Evolutionary conservation across 2,113 vertebrate genomes (phyloP), one percentile per base, ranked within the genome.

Genomic region (human): DNA sequence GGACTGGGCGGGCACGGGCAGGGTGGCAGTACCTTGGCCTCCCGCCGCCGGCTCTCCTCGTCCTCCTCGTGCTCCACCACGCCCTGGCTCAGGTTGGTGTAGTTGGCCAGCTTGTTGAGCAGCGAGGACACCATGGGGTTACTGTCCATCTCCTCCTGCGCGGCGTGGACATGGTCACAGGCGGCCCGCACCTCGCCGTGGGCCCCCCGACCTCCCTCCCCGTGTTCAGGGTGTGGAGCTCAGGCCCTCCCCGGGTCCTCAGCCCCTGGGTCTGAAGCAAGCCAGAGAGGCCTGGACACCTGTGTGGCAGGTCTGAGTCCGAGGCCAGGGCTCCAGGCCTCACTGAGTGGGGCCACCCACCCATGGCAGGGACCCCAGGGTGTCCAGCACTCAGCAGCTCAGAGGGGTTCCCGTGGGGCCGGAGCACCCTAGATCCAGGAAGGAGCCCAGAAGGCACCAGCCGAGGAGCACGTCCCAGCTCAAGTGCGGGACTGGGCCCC

Each of bases 101-200:
- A 99, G 98, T 99, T 99, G 40, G 99, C 99, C 96, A 99, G 98
- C 97, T 99, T 99, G 97, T 99, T 99, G 97, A 99, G 99, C 94
- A 99, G 99, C 0, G 99, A 99, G 10, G 99, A 99, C 97, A 99
- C 99, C 99, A 99, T 99, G 96, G 99, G 99, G 97, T 99, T 99
- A 97, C 99, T 99, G 98, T 99, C 99, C 99, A 99, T 99, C 97
- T 99, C 99, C 95, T 99, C 99, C 99, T 99, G 98, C 98, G 97
- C 81, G 25, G 20, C 22, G 96, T 52, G 95, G 87, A 52, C 5
- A 2, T 16, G 12, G 38, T 38, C 57, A 83, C 17, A 17, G 32
- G 64, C 12, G 11, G 61, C 61, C 61, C 61, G 30, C 61, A 12
- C 61, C 27, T 30, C 11, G 11, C 61, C 1, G 2, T 6, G 16